phyloP scores from a whole-genome alignment of 2,797 vertebrate genomes.

The Nasua narica region DNA sequence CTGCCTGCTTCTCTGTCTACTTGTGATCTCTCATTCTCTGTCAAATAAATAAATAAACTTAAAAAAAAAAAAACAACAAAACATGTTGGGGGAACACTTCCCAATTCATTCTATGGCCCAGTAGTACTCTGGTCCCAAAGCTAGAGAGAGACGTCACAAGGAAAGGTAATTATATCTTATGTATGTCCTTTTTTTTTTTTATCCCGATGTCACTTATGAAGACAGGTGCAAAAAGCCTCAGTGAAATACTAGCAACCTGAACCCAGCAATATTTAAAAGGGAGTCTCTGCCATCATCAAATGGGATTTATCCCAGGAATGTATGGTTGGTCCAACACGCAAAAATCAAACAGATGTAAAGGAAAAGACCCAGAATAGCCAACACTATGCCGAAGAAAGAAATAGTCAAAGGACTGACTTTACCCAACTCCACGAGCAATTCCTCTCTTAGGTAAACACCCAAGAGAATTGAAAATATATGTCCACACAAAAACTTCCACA shows the following conservation, averaged over 20 bases:
- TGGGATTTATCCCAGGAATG: neutral
- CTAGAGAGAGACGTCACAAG: neutral
- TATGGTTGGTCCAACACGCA: neutral
- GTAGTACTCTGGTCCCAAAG: neutral
- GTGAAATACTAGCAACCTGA: neutral
- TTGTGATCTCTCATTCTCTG: too few relatives aligned
- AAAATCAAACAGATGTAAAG: neutral
- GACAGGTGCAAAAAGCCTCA: neutral
- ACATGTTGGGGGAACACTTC: neutral
- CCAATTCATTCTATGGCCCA: neutral
- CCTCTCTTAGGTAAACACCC: neutral
- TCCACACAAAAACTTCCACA: neutral
- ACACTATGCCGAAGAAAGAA: neutral
- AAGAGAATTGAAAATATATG: neutral
- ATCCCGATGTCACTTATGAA: neutral
- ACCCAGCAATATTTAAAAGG: neutral
- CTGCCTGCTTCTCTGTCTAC: too few relatives aligned
- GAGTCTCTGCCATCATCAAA: neutral
- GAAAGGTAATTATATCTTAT: neutral
- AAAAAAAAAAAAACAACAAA: too few relatives aligned
- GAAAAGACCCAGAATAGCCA: neutral
- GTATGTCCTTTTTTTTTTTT: too few relatives aligned
- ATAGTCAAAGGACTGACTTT: neutral
- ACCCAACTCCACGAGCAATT: neutral
- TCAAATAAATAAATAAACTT: too few relatives aligned